Evolutionary conservation across 2,888 invertebrate genomes (phyloP).

Genomic region (Cheilosia pagana): DNA sequence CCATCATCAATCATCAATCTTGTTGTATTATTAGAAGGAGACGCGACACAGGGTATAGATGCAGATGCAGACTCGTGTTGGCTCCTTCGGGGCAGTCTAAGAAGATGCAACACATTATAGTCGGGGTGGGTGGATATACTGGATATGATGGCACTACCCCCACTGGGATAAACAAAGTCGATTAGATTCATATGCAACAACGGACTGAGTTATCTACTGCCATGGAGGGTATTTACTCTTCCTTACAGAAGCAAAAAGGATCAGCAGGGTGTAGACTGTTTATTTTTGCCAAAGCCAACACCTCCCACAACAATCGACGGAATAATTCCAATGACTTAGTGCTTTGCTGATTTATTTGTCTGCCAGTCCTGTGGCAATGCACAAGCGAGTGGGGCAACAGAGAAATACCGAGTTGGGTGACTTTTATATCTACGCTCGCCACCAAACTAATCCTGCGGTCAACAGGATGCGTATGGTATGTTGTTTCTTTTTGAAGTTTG

Average conservation of each 20-base stretch:
- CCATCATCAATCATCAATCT: constrained; percentile 43
- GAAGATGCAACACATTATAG: not conserved
- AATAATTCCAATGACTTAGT: constrained; percentile 45
- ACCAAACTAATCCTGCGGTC: constrained; percentile 6
- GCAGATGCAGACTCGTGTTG: not conserved
- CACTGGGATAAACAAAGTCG: constrained; percentile 23
- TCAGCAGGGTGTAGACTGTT: not conserved
- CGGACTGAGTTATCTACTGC: constrained; percentile 21
- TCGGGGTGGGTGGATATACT: too few relatives aligned
- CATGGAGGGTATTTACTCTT: constrained; percentile 16
- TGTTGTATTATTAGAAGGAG: constrained; percentile 12
- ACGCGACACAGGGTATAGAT: not conserved
- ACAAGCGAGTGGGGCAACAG: not conserved
- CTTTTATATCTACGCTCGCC: not conserved
- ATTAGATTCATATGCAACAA: constrained; percentile 44
- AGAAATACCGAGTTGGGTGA: not conserved
- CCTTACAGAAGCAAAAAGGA: not conserved
- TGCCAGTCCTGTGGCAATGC: constrained; percentile 5
- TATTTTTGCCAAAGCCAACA: not conserved
- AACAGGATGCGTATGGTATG: constrained; percentile 7
- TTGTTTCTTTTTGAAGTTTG: constrained; percentile 15
- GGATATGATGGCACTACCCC: not conserved
- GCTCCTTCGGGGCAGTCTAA: constrained; percentile 1
- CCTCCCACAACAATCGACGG: constrained; percentile 33
- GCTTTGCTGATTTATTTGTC: constrained; percentile 48